Conservation (phyloP, 2,113 vertebrate species). For the Chloropsis cyanopogon region DNA sequence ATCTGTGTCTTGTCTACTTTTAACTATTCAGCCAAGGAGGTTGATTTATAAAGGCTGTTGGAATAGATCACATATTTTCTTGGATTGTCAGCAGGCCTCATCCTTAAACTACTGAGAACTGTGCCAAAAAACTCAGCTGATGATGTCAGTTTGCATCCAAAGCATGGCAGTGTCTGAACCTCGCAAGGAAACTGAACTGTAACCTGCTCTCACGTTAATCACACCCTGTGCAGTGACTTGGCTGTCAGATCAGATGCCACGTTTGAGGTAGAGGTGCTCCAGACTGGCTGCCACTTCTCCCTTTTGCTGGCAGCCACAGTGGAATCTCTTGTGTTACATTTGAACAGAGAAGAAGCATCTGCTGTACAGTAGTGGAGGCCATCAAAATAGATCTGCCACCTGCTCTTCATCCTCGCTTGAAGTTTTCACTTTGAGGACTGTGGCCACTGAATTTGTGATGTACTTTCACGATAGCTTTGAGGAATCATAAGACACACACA, state of each 20-base stretch:
- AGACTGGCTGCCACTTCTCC: neutral
- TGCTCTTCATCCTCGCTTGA: neutral
- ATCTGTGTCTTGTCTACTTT: neutral
- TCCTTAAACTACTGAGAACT: slow-evolving; percentile 10
- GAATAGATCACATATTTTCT: slow-evolving; percentile 37
- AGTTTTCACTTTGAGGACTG: neutral
- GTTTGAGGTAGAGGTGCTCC: slow-evolving; percentile 1
- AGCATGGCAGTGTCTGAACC: slow-evolving; percentile 7
- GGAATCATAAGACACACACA: neutral
- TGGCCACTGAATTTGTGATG: neutral
- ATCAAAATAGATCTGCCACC: neutral
- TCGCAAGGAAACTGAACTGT: neutral
- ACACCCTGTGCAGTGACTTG: neutral
- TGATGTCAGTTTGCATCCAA: slow-evolving; percentile 44
- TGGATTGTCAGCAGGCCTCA: slow-evolving; percentile 30
- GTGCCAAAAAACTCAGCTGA: slow-evolving; percentile 37
- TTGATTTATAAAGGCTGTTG: slow-evolving; percentile 29
- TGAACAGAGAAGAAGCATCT: neutral
- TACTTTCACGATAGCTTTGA: neutral
- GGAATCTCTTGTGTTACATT: slow-evolving; percentile 1
- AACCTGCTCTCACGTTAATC: neutral
- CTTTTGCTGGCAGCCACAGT: neutral
- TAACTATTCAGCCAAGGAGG: neutral
- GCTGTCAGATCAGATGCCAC: neutral
- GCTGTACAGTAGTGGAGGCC: neutral